Base-by-base conservation (phyloP, 2,888 invertebrate genomes). In the Himalopsyche anomala region DNA sequence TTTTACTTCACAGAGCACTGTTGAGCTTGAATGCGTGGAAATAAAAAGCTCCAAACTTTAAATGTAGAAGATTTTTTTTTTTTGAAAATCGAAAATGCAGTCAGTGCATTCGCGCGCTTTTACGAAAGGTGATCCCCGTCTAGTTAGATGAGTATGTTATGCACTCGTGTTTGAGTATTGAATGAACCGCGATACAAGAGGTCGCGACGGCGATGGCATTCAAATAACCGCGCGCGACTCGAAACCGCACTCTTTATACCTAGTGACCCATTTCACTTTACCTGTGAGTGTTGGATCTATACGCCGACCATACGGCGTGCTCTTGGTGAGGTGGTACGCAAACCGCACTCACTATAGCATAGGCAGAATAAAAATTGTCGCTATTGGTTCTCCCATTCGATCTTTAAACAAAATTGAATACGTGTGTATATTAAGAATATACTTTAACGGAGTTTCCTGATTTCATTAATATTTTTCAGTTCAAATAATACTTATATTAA, bases 251-350 rank as follows among this genome's bases (percentile, higher is more conserved):
- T 80, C 85, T 87, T 85, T 87, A 87, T 87, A 87, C 84, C 85
- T 82, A 82, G 56, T 83, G 87, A 87, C 69, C 85, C 87, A 85
- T 87, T 87, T 87, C 85, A 87, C 85, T 87, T 84, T 84, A 84
- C 84, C 84, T 84, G 84, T 62, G 56, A 62, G 62, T 19, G 62
- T 62, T 62, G 62, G 28, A 62, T 62, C 62, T 62, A 19, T 28
- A 62, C 28, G 80, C 40, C 84, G 54, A 54, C 84, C 56, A 83
- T 83, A 84, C 84, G 56, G 55, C 84, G 80, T 56, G 42, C 80
- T 28, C 54, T 45, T 17, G 36, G 51, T 3, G 42, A 17, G 40
- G n/a, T 54, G 84, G 38, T 11, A n/a, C 80, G 56, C 40, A 45
- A 80, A 84, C 28, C 42, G 84, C 84, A 84, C 84, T 28, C 80